Conservation (phyloP, 2,113 vertebrate genomes). For the Dinomys branickii region DNA sequence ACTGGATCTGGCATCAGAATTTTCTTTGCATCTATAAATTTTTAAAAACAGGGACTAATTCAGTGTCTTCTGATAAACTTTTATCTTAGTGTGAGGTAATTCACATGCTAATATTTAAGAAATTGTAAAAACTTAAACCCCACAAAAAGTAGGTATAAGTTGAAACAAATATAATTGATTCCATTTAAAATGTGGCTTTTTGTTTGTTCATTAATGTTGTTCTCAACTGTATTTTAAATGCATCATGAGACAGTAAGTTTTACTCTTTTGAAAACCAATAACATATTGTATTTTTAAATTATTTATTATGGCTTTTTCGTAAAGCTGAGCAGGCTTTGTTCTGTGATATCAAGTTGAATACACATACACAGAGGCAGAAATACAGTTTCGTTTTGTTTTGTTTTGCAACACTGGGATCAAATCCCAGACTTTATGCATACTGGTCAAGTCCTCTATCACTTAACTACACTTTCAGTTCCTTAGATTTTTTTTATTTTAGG, state of each 20-base stretch:
- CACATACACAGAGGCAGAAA: neutral
- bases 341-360: conserved; percentile 20
- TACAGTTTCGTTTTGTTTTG: neutral
- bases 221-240: neutral
- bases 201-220: neutral
- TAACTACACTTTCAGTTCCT: neutral
- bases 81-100: neutral
- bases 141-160: conserved; percentile 19
- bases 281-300: neutral
- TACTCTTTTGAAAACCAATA: neutral
- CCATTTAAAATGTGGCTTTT: neutral
- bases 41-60: conserved; percentile 20
- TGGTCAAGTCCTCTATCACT: neutral
- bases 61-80: neutral
- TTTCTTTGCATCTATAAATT: conserved; percentile 38
- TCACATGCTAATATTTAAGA: neutral
- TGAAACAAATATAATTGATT: conserved; percentile 22
- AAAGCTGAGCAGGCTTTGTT: neutral
- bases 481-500: neutral
- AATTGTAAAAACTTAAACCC: neutral
- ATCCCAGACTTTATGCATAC: neutral
- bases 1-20: neutral
- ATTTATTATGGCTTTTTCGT: neutral
- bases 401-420: neutral
- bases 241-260: neutral